Evolutionary conservation across 2,113 vertebrate species (phyloP), one percentile per base, ranked within the genome.

Genomic region (Corydoras sp.): DNA sequence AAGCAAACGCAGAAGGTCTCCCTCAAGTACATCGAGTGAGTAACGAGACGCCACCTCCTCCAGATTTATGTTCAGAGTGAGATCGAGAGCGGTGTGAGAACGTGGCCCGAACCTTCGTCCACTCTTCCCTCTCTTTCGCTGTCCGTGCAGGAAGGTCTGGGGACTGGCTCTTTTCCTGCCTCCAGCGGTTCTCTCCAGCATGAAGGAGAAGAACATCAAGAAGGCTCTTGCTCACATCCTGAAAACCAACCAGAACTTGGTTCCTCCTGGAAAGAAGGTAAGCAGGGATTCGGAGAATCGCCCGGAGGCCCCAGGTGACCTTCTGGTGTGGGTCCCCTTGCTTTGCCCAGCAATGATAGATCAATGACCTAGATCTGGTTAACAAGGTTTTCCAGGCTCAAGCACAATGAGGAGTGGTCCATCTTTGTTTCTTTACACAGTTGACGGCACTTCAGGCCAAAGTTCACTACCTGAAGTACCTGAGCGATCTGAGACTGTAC

Each of bases 171-270:
- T 94, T 80, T 99, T 99, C 83, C 93, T 99, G 82, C 96, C 97
- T 77, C 94, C 96, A 75, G 94, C 95, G n/a, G 94, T 99, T 81
- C 85, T 99, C 82, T 95, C 97, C 77, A 98, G 96, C 88, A 98
- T 99, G 97, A 99, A 99, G 85, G 97, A 98, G 89, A 99, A 99
- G 88, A 99, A 98, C 89, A 97, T 99, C 86, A 98, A 96, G 89
- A 99, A 99, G 88, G 97, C 97, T 64, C 92, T 99, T 79, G 94
- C 95, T 73, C 96, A 98, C 88, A 96, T 99, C 87, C 92, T 98
- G 85, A 99, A 99, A 91, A 95, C 93, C 79, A 98, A 98, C 91
- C 96, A 99, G 90, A 98, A 95, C 84, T 90, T 99, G 80, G 95
- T 98, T 83, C 95, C 97, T 72, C 95, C 97, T 68, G 97, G 97